Conservation (phyloP, 1,140 invertebrate species). For the Drosophila murphyi region DNA sequence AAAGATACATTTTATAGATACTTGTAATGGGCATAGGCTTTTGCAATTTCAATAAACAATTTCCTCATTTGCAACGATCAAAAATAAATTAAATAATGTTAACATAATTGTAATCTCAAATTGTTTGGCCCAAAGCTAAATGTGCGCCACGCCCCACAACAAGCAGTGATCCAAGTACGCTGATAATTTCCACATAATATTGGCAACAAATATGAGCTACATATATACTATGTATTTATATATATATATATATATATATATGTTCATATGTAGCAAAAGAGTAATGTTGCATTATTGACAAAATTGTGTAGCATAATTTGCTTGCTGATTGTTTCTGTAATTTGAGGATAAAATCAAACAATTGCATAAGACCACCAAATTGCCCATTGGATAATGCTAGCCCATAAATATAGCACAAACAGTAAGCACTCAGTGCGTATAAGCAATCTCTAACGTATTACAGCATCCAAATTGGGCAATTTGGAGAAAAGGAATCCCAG, state of each 20-base stretch:
- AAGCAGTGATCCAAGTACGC: constrained; percentile 35
- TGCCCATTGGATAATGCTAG: constrained; percentile 4
- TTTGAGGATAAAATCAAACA: constrained; percentile 34
- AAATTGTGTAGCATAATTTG: constrained; percentile 32
- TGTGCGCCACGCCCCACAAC: constrained; percentile 28
- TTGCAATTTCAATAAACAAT: constrained; percentile 56
- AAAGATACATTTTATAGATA: constrained; percentile 1
- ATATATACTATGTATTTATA: too few relatives aligned
- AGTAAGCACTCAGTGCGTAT: constrained; percentile 18
- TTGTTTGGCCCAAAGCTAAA: constrained; percentile 47
- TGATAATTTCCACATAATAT: constrained; percentile 36
- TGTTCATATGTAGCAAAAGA: constrained; percentile 4
- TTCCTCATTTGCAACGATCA: constrained; percentile 27
- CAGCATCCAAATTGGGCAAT: too few relatives aligned
- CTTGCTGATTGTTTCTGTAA: constrained; percentile 18
- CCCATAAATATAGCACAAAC: background rate
- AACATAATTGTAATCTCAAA: constrained; percentile 58
- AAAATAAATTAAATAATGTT: constrained; percentile 62
- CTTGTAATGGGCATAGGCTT: constrained; percentile 1
- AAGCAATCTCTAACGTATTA: background rate
- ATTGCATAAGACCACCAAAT: constrained; percentile 30
- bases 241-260: background rate
- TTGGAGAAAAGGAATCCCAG: too few relatives aligned
- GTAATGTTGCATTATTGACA: constrained; percentile 33
- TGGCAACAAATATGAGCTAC: constrained; percentile 5